Evolutionary conservation across 1,140 invertebrate species (phyloP).

Genomic region (Trialeurodes vaporariorum): DNA sequence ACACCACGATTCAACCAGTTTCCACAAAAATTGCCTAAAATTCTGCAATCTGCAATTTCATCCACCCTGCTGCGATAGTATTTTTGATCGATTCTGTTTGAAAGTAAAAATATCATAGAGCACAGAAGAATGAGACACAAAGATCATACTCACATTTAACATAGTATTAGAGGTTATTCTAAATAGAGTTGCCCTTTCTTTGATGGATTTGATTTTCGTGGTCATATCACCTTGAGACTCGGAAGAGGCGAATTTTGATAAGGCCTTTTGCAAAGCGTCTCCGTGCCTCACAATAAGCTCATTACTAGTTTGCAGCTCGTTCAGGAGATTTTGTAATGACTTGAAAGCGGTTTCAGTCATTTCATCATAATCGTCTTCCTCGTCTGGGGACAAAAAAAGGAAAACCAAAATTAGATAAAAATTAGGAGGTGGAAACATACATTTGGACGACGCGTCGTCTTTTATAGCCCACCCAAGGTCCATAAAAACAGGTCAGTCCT

Average conservation of each 20-base stretch:
- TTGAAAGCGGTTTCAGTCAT: conserved; percentile 42
- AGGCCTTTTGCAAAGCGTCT: conserved; percentile 63
- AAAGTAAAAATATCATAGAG: too few species aligned
- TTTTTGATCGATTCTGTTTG: too few species aligned
- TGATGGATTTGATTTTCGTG: conserved; percentile 58
- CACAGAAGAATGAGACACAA: too few species aligned
- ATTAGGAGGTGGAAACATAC: too few species aligned
- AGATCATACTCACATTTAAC: conserved; percentile 75
- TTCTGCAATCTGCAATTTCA: too few species aligned
- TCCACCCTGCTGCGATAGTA: too few species aligned
- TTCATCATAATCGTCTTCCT: conserved; percentile 46
- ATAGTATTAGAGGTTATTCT: conserved; percentile 89
- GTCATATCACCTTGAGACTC: conserved; percentile 45
- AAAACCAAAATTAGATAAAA: conserved; percentile 4
- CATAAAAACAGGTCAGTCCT: too few species aligned
- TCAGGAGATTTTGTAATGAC: conserved; percentile 50
- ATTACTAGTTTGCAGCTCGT: conserved; percentile 81
- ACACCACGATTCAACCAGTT: too few species aligned
- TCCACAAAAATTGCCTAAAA: too few species aligned
- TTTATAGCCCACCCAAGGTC: too few species aligned
- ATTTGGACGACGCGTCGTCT: too few species aligned
- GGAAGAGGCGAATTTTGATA: conserved; percentile 70
- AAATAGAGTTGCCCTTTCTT: conserved; percentile 83
- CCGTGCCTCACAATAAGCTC: conserved; percentile 84
- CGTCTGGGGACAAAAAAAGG: conserved; percentile 43